Evolutionary conservation across 2,888 invertebrate genomes (phyloP).

Genomic region (Bhutanitis thaidina): DNA sequence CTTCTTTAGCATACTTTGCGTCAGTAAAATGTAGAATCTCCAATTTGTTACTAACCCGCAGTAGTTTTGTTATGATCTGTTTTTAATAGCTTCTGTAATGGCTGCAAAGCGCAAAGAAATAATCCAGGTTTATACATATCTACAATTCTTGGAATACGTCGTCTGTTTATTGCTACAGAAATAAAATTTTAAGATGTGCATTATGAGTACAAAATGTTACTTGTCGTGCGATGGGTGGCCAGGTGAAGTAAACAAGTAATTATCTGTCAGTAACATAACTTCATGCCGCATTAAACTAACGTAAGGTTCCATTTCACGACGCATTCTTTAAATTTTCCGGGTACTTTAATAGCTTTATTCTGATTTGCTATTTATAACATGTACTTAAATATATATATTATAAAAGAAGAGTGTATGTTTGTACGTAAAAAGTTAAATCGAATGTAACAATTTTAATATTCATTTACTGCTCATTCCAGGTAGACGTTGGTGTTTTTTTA

Average conservation of each 20-base stretch:
- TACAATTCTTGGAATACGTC: slow-evolving; percentile 2
- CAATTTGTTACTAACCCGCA: no score
- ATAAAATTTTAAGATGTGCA: slow-evolving; percentile 12
- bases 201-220: background rate
- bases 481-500: no score
- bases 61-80: no score
- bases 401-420: no score
- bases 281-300: slow-evolving; percentile 13
- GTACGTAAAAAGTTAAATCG: no score
- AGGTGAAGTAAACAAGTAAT: slow-evolving; percentile 3
- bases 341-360: background rate
- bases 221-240: background rate
- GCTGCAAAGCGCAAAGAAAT: slow-evolving; percentile 4
- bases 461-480: no score
- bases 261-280: slow-evolving; percentile 14
- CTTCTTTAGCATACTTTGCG: no score
- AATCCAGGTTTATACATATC: slow-evolving; percentile 7
- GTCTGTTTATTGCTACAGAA: slow-evolving; percentile 15
- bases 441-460: no score
- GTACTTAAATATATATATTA: no score
- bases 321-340: background rate
- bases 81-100: background rate
- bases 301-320: slow-evolving; percentile 1
- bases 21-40: no score
- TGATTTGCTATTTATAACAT: no score